phyloP scores from a whole-genome alignment of 2,888 invertebrate species.

The Troides aeacus region DNA sequence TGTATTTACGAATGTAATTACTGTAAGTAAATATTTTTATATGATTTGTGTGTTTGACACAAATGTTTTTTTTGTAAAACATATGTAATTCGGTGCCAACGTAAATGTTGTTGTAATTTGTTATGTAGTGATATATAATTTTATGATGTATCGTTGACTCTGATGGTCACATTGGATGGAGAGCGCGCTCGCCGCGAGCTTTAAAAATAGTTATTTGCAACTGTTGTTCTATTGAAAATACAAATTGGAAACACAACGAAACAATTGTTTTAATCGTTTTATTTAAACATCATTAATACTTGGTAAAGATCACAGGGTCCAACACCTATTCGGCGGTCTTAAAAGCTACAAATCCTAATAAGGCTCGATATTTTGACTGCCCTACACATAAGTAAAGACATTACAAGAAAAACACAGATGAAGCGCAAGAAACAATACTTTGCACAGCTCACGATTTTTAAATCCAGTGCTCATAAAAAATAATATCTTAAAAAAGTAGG shows the following conservation, averaged over 20 bases:
- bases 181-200: slow-evolving; percentile 51
- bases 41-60: slow-evolving; percentile 67
- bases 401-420: too few species aligned
- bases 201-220: slow-evolving; percentile 72
- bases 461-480: neutral
- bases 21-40: slow-evolving; percentile 77
- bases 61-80: slow-evolving; percentile 67
- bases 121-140: slow-evolving; percentile 77
- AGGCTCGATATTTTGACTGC: too few species aligned
- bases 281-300: slow-evolving; percentile 33
- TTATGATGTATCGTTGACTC: slow-evolving; percentile 73
- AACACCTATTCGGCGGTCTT: too few species aligned
- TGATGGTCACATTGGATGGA: slow-evolving; percentile 53
- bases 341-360: too few species aligned
- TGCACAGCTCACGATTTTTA: neutral
- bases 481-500: neutral
- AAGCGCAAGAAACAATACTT: neutral
- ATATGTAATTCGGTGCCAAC: slow-evolving; percentile 77
- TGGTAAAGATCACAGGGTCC: neutral
- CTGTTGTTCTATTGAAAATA: slow-evolving; percentile 78
- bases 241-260: slow-evolving; percentile 61
- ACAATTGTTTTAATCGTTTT: slow-evolving; percentile 45
- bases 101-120: slow-evolving; percentile 79
- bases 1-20: slow-evolving; percentile 70
- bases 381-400: too few species aligned